Base-by-base conservation (phyloP, 1,140 invertebrate species). In the Drosophila eugracilis region DNA sequence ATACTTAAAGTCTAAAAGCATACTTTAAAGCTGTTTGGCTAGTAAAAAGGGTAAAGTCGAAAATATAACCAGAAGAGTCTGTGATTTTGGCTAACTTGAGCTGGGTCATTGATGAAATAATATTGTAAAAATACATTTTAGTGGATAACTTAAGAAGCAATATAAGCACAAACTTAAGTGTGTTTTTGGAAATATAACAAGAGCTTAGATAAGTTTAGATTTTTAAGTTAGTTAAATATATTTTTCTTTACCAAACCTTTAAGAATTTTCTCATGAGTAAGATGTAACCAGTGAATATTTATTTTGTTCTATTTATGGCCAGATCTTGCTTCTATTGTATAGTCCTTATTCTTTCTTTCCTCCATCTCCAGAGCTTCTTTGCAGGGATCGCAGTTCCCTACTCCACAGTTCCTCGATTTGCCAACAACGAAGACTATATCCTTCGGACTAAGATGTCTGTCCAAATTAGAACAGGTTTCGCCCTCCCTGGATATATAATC, bases 391-490 rank as follows among this genome's bases (percentile, higher is more conserved):
- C 60, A 65, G 3, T n/a, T n/a, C n/a, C n/a, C n/a, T n/a, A n/a
- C n/a, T n/a, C n/a, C n/a, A n/a, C 12, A 3, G 12, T 9, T 62
- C 24, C 10, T 17, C 3, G 57, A 48, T 28, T 65, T 62, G 14
- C 55, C 60, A 6, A 65, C 17, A 3, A 65, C 41, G 9, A 65
- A 65, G 0, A 65, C 57, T 22, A 65, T 65, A 15, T 65, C 60
- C 15, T 48, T 36, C 4, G 57, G 57, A 5, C 24, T 47, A 1
- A 65, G 34, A 9, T 65, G 62, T n/a, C 0, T 65, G 1, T 62
- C 17, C 12, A 65, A 28, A 10, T 39, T 62, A 3, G 17, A 10
- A 4, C 60, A 65, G 0, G 41, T 65, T 28, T 65, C 60, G 4
- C 60, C 60, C 5, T n/a, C 32, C 24, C 60, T 65, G 10, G 0